Conservation (phyloP, 1,140 invertebrate species). For the Globodera ellingtonae region DNA sequence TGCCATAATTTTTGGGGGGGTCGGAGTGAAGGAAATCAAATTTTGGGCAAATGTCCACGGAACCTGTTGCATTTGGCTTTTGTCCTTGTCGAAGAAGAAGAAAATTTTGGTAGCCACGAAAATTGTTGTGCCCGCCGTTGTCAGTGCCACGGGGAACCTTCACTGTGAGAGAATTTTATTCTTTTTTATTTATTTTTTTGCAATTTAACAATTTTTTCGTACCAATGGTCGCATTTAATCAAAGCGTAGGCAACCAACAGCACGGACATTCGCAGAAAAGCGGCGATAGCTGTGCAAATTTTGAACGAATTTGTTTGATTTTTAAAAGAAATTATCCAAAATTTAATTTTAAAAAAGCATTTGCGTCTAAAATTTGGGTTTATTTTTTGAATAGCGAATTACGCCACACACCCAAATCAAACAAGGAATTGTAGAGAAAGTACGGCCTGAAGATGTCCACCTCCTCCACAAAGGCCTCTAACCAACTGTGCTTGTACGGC, state of each 20-base stretch:
- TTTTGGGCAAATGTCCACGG: neutral
- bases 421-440: slow-evolving; percentile 48
- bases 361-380: neutral
- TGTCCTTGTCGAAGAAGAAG: slow-evolving; percentile 49
- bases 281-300: slow-evolving; percentile 36
- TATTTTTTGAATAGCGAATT: neutral
- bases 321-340: neutral
- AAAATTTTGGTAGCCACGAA: slow-evolving; percentile 55
- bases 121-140: slow-evolving; percentile 47
- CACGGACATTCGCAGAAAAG: slow-evolving; percentile 41
- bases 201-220: slow-evolving; percentile 39
- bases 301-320: neutral
- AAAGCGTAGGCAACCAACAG: slow-evolving; percentile 42
- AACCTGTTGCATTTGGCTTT: slow-evolving; percentile 33
- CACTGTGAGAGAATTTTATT: slow-evolving; percentile 9
- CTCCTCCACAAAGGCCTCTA: slow-evolving; percentile 41
- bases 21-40: too few relatives aligned
- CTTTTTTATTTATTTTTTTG: slow-evolving; percentile 11
- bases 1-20: neutral
- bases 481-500: slow-evolving; percentile 33
- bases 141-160: slow-evolving; percentile 41
- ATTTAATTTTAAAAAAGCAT: neutral
- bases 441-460: slow-evolving; percentile 46
- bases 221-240: slow-evolving; percentile 46
- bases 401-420: slow-evolving; percentile 33